Conservation (phyloP, 2,797 vertebrate genomes). For the Poecile montanus region DNA sequence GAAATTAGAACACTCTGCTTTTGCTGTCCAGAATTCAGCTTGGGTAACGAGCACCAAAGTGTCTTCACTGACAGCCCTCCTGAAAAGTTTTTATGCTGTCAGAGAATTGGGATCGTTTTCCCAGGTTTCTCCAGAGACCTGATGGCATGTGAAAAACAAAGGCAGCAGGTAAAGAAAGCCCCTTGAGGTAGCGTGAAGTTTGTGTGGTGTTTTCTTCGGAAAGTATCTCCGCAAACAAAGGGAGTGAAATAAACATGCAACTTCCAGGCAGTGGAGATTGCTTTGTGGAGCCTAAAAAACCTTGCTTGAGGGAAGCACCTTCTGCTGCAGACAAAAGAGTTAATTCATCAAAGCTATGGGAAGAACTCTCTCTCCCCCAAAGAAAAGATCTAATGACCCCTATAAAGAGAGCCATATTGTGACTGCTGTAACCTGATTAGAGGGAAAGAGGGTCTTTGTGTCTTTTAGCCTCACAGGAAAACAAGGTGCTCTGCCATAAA, state of each 20-base stretch:
- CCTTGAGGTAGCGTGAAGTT: fast-evolving
- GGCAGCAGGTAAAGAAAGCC: neutral
- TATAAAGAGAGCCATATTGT: conserved; percentile 54
- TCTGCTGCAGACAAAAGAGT: conserved; percentile 55
- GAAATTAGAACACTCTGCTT: neutral
- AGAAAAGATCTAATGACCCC: conserved; percentile 58
- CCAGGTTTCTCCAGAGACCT: neutral
- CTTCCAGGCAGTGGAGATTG: conserved; percentile 7
- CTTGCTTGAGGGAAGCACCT: conserved; percentile 40
- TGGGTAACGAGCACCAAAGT: neutral
- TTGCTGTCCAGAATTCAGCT: neutral
- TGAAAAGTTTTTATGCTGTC: neutral
- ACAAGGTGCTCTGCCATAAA: conserved; percentile 58
- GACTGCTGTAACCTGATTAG: conserved; percentile 53
- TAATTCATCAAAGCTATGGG: conserved; percentile 39
- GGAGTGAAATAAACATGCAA: neutral
- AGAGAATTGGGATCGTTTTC: neutral
- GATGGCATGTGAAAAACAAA: neutral
- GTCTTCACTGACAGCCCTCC: neutral
- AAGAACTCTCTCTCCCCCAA: neutral
- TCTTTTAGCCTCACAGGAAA: conserved; percentile 30
- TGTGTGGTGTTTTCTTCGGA: neutral
- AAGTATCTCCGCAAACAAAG: neutral
- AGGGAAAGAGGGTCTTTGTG: conserved; percentile 43
- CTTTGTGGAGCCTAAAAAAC: neutral